phyloP scores from a whole-genome alignment of 2,888 invertebrate genomes.

The Heliconius charithonia region DNA sequence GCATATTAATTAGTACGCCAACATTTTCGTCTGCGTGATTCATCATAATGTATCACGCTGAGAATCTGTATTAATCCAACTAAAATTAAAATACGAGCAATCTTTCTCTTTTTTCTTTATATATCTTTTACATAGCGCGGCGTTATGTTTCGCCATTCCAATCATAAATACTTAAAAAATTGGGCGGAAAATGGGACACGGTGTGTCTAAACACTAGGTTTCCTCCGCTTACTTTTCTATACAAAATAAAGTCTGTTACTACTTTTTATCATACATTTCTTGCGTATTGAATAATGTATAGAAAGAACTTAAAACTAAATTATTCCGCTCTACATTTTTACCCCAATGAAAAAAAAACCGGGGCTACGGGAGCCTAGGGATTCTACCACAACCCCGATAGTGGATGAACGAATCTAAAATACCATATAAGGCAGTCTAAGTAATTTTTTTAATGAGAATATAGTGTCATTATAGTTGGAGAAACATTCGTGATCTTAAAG shows the following conservation, averaged over 20 bases:
- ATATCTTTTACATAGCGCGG: neutral
- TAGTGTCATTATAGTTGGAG: too few species aligned
- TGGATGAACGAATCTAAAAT: too few species aligned
- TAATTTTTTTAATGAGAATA: too few species aligned
- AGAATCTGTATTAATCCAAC: constrained; percentile 35
- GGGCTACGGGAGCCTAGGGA: too few species aligned
- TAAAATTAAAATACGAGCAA: constrained; percentile 4
- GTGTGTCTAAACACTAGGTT: neutral
- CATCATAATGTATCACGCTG: constrained; percentile 55
- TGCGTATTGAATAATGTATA: neutral
- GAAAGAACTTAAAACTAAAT: neutral
- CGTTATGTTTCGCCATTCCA: neutral
- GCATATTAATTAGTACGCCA: constrained; percentile 49
- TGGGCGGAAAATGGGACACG: neutral
- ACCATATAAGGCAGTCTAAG: too few species aligned
- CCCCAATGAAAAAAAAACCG: too few species aligned
- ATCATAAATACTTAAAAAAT: neutral
- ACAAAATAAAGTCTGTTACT: neutral
- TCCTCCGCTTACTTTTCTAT: too few species aligned
- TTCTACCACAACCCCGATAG: too few species aligned
- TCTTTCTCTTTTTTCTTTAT: neutral
- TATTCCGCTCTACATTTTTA: too few species aligned
- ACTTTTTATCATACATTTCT: neutral
- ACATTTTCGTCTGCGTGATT: constrained; percentile 50
- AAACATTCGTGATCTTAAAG: too few species aligned